Base-by-base conservation (phyloP, 1,140 invertebrate genomes). In the Homalodisca vitripennis region DNA sequence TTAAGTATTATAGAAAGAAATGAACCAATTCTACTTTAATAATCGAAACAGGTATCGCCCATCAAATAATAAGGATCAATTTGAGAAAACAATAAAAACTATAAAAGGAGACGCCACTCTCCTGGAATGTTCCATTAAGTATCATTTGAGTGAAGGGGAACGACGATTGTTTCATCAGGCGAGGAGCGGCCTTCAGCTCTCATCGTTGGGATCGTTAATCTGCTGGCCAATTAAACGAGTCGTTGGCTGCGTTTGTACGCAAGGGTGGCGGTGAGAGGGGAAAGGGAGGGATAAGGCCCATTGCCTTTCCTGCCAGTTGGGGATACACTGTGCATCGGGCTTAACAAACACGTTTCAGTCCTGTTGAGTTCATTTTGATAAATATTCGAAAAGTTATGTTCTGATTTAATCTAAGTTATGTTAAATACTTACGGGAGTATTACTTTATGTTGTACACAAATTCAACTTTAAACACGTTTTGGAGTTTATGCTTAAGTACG, bases 151-250 rank as follows among this genome's bases (percentile, higher is more conserved):
- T 41, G 55, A 60, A 26, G 55, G 10, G 55, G 24, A 30, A 30
- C 48, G 20, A 53, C 55, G 55, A 27, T 60, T 60, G 55, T 60
- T 60, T 60, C 24, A 60, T 60, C 29, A 26, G 55, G 27, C 55
- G 27, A 30, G n/a, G 27, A 14, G 22, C 24, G 14, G 34, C 34
- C 34, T 17, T 41, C 6, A 17, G 20, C 3, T 27, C 26, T 26
- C 55, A 26, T 24, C 55, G 14, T 41, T 41, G n/a, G n/a, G 34
- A 41, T 60, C 55, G 55, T 60, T 60, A 60, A 60, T 60, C 55
- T 60, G 55, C 13, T 3, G 63, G 34, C 63, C 63, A 66, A 66
- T 66, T 66, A 66, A 66, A 66, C 63, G 63, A 41, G 63, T 66
- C 63, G 63, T 66, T 66, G 63, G 32, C 63, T 66, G 32, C 41